Evolutionary conservation across 2,888 invertebrate genomes (phyloP).

Genomic region (Apodemia hepburni): DNA sequence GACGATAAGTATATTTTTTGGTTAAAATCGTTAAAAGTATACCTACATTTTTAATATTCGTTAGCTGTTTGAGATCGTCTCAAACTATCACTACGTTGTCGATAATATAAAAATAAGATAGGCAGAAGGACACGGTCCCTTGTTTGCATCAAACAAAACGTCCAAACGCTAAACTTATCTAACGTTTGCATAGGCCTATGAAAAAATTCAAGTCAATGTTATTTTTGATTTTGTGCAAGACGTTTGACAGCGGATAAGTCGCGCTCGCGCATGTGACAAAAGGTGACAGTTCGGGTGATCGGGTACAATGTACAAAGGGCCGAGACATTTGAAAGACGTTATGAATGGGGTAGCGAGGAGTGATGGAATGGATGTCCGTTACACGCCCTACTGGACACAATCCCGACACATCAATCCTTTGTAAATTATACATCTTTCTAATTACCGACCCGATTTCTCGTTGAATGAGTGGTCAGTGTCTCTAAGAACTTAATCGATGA

Average conservation of each 20-base stretch:
- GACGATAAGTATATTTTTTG: too few relatives aligned
- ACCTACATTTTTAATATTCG: not conserved
- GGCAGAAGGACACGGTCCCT: conserved; percentile 62
- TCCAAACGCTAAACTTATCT: conserved; percentile 68
- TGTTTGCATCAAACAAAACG: conserved; percentile 75
- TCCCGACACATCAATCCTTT: conserved; percentile 17
- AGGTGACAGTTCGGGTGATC: conserved; percentile 63
- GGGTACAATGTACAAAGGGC: conserved; percentile 47
- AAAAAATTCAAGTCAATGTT: conserved; percentile 71
- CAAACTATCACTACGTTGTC: conserved; percentile 27
- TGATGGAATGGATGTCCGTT: conserved; percentile 64
- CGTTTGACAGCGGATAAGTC: conserved; percentile 69
- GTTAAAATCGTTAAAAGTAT: too few relatives aligned
- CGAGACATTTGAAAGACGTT: conserved; percentile 69
- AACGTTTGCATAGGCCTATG: conserved; percentile 65
- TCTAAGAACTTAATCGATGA: not conserved
- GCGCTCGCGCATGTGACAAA: conserved; percentile 54
- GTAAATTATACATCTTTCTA: conserved; percentile 16
- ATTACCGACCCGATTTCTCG: not conserved
- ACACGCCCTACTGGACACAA: conserved; percentile 30
- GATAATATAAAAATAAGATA: conserved; percentile 44
- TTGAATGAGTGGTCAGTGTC: not conserved
- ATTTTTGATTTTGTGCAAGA: conserved; percentile 79
- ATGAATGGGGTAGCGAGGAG: conserved; percentile 74
- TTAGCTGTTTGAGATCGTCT: not conserved